A percentile compares a stretch with the other conserved stretches of the same genome.
Conservation (phyloP, 1,140 invertebrate species). For the Caerostris extrusa region DNA sequence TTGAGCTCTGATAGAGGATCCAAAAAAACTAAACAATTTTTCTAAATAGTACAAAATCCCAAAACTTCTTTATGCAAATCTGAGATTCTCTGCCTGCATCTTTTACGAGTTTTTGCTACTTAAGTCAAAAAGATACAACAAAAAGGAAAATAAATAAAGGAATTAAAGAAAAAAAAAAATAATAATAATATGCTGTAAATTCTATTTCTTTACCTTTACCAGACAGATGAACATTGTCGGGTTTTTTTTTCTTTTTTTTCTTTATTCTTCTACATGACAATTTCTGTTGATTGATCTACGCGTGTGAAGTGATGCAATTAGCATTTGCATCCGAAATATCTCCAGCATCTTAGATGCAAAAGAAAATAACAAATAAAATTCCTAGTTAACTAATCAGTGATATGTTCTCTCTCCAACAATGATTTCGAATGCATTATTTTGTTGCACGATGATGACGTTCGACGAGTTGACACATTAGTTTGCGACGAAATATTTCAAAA, state of each 20-base stretch:
- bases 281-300: conserved; percentile 30
- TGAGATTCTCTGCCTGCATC: neutral
- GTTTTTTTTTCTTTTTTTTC: neutral
- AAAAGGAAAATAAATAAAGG: neutral
- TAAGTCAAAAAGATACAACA: neutral
- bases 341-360: neutral
- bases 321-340: conserved; percentile 24
- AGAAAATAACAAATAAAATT: neutral
- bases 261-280: neutral
- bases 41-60: neutral
- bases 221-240: neutral
- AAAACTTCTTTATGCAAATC: neutral
- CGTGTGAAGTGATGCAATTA: neutral
- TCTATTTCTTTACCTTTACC: neutral
- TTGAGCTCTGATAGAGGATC: neutral
- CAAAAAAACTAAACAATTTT: neutral
- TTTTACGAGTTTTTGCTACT: neutral
- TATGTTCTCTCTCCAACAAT: conserved; percentile 1
- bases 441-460: neutral
- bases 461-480: conserved; percentile 53
- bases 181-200: neutral
- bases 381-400: conserved; percentile 26
- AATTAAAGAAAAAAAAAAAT: neutral
- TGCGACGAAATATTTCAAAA: conserved; percentile 26
- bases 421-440: conserved; percentile 32